Evolutionary conservation across 2,888 invertebrate genomes (phyloP).

Genomic region (Steinernema scapterisci): DNA sequence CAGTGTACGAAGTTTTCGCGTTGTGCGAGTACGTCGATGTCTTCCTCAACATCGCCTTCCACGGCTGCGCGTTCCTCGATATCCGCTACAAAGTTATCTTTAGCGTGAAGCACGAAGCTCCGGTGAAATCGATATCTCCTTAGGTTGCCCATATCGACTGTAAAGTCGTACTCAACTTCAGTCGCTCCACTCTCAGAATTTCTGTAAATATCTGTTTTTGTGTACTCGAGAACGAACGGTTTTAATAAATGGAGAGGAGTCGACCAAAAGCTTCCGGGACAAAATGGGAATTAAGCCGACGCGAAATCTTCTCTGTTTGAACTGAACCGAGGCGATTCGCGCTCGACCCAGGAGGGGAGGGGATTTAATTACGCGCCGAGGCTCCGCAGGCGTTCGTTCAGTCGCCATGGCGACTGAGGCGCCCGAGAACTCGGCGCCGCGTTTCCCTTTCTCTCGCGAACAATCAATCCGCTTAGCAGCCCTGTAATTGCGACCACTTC

Average conservation of each 20-base stretch:
- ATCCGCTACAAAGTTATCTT: slow-evolving; percentile 64
- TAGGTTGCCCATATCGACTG: neutral
- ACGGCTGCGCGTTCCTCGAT: slow-evolving; percentile 66
- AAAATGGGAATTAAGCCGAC: too few species aligned
- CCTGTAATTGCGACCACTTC: neutral
- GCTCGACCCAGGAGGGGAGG: too few species aligned
- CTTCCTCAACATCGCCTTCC: slow-evolving; percentile 64
- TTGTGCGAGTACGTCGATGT: slow-evolving; percentile 64
- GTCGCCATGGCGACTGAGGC: slow-evolving; percentile 20
- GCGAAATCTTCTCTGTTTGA: too few species aligned
- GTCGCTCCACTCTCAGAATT: neutral
- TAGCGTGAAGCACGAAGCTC: slow-evolving; percentile 38
- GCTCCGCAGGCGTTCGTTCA: neutral
- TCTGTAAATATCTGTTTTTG: neutral
- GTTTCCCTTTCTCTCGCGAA: neutral
- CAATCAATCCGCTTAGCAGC: neutral
- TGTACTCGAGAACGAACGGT: too few species aligned
- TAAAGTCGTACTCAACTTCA: neutral
- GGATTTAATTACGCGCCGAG: neutral
- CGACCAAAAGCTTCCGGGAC: too few species aligned
- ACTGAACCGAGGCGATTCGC: too few species aligned
- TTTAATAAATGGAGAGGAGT: too few species aligned
- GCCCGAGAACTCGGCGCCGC: neutral
- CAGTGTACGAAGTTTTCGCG: slow-evolving; percentile 66
- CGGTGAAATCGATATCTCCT: neutral